Base-by-base conservation (phyloP, 2,113 vertebrate genomes). In the Siphamia tubifer region DNA sequence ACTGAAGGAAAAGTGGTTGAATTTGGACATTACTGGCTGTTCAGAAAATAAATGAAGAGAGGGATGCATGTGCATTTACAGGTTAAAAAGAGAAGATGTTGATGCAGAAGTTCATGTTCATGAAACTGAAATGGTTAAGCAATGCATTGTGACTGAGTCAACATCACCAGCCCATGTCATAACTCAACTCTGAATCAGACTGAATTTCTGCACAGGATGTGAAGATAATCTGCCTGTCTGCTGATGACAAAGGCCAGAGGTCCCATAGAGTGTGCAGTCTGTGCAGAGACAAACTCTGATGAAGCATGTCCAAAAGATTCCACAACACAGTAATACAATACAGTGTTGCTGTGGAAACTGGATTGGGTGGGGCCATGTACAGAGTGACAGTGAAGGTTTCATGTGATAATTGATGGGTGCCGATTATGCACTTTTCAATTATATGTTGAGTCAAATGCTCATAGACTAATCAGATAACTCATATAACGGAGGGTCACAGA, bases 241-340 rank as follows among this genome's bases (percentile, higher is more conserved):
- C 77, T 61, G 71, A 55, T 12, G 47, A 80, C 54, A 70, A 62
- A 51, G 60, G 48, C 36, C n/a, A 30, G 52, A 85, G 66, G 69
- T 70, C 19, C 1, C 52, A 4, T 25, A 15, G 57, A 64, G 55
- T 27, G 25, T 44, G 34, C 24, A 21, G 35, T 6, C 40, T 19
- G 23, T 30, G 24, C 4, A 5, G 34, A 64, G 61, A 68, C 13
- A 8, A 42, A 48, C 66, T 54, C 43, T 68, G 79, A 80, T 39
- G 0, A 58, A 54, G 73, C 58, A 62, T 47, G 81, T 69, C 62
- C 54, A 54, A 31, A 48, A 88, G 55, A 85, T 83, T 86, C 81
- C 87, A 88, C 79, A 88, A 89, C 86, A 87, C 34, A 11, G 62
- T 67, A 83, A 57, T 51, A 85, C 77, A 78, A 78, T 48, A 53